A percentile compares a stretch with the other conserved stretches of the same genome.
Conservation (phyloP, 1,140 invertebrate species). For the Diabrotica virgifera region DNA sequence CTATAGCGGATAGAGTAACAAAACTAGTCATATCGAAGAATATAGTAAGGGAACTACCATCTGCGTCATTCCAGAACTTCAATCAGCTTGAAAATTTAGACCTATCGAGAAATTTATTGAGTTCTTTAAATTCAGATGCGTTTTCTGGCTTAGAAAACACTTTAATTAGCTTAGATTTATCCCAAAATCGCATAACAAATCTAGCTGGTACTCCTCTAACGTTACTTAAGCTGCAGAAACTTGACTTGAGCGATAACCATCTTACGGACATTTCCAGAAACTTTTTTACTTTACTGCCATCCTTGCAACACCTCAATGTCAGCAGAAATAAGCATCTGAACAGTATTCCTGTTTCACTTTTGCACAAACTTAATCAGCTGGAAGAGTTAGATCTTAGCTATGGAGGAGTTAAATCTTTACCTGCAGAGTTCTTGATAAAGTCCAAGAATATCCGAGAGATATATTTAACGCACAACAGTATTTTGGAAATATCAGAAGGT, state of each 20-base stretch:
- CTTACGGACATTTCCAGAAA: slow-evolving; percentile 65
- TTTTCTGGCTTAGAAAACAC: slow-evolving; percentile 73
- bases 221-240: slow-evolving; percentile 61
- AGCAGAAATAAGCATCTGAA: slow-evolving; percentile 71
- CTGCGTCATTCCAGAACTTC: slow-evolving; percentile 74
- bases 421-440: slow-evolving; percentile 68
- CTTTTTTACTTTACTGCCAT: slow-evolving; percentile 66
- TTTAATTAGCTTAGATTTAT: slow-evolving; percentile 69
- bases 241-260: slow-evolving; percentile 79
- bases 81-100: slow-evolving; percentile 71
- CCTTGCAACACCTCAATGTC: slow-evolving; percentile 71
- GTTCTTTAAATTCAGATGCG: slow-evolving; percentile 66
- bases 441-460: slow-evolving; percentile 63
- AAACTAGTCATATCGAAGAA: slow-evolving; percentile 73
- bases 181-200: slow-evolving; percentile 71
- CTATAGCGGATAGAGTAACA: slow-evolving; percentile 60
- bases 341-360: slow-evolving; percentile 55
- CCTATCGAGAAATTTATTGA: slow-evolving; percentile 74
- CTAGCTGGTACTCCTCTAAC: slow-evolving; percentile 63
- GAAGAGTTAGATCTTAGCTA: slow-evolving; percentile 69
- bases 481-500: slow-evolving; percentile 68
- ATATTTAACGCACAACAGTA: slow-evolving; percentile 62
- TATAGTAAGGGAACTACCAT: slow-evolving; percentile 80
- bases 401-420: slow-evolving; percentile 67
- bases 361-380: slow-evolving; percentile 60